A percentile compares a stretch with the other conserved stretches of the same genome.
These are phyloP conservation scores for Leptoteleia sp. DNA, from an alignment of 1,140 invertebrate genomes.

Conservation along the genomic window DNA sequence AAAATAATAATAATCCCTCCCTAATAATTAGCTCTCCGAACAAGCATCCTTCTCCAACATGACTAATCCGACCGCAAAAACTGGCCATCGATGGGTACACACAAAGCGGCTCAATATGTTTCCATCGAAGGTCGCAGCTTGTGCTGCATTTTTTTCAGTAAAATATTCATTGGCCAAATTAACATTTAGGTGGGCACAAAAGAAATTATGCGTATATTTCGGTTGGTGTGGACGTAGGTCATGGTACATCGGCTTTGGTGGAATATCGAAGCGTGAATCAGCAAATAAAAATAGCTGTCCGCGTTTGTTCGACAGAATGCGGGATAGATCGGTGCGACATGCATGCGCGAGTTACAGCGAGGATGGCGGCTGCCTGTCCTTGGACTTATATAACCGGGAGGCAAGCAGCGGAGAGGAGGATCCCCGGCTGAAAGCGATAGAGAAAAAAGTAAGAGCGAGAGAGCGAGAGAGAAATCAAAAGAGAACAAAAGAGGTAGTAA, in stretches of 20 bases:
- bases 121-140: constrained; percentile 13
- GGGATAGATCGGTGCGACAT: constrained; percentile 43
- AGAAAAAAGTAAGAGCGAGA: constrained; percentile 2
- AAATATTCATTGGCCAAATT: constrained; percentile 32
- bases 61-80: constrained; percentile 39
- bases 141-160: constrained; percentile 19
- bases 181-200: constrained; percentile 20
- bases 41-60: constrained; percentile 16
- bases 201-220: constrained; percentile 16
- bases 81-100: constrained; percentile 4
- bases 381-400: constrained; percentile 65
- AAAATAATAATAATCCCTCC: too few species aligned
- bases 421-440: background rate
- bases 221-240: constrained; percentile 37
- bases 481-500: constrained; percentile 48
- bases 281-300: constrained; percentile 50
- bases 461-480: constrained; percentile 1
- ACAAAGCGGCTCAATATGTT: constrained; percentile 28
- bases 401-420: constrained; percentile 36
- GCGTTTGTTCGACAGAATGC: constrained; percentile 25
- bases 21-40: constrained; percentile 13
- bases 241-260: constrained; percentile 42
- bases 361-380: constrained; percentile 54
- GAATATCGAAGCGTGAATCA: constrained; percentile 48
- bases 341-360: constrained; percentile 33